Evolutionary conservation across 1,140 invertebrate species (phyloP).

Genomic region (Heliconius melpomene): DNA sequence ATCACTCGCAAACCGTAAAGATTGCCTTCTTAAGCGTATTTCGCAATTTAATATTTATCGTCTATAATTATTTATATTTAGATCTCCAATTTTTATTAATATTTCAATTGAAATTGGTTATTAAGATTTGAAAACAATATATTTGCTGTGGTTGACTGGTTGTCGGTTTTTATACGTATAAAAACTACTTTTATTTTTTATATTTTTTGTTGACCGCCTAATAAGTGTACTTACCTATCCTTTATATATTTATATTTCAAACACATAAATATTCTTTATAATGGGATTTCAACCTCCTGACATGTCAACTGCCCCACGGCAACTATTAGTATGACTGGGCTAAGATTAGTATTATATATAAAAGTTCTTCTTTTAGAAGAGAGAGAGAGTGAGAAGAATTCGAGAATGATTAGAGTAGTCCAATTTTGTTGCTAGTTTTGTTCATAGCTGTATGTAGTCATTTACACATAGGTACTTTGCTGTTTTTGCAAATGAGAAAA

Average conservation of each 20-base stretch:
- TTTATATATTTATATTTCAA: neutral
- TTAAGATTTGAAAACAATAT: too few species aligned
- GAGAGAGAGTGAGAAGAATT: too few species aligned
- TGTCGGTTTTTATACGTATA: too few species aligned
- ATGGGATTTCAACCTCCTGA: neutral
- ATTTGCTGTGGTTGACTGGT: too few species aligned
- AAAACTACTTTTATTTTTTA: too few species aligned
- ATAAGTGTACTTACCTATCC: too few species aligned
- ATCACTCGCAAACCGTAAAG: slow-evolving; percentile 38
- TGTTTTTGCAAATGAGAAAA: too few species aligned
- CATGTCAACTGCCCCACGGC: neutral
- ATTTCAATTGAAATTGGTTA: neutral
- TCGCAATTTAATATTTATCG: slow-evolving; percentile 29
- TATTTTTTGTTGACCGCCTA: too few species aligned
- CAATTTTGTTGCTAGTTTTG: too few species aligned
- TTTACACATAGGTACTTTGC: too few species aligned
- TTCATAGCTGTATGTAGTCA: too few species aligned
- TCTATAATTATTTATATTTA: neutral
- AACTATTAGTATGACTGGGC: neutral
- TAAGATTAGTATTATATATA: neutral
- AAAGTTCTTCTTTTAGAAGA: neutral
- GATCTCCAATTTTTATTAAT: neutral
- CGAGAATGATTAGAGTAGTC: too few species aligned
- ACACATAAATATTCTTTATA: neutral
- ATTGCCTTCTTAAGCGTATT: slow-evolving; percentile 35